Evolutionary conservation across 2,888 invertebrate genomes (phyloP).

Genomic region (Nowickia ferox): DNA sequence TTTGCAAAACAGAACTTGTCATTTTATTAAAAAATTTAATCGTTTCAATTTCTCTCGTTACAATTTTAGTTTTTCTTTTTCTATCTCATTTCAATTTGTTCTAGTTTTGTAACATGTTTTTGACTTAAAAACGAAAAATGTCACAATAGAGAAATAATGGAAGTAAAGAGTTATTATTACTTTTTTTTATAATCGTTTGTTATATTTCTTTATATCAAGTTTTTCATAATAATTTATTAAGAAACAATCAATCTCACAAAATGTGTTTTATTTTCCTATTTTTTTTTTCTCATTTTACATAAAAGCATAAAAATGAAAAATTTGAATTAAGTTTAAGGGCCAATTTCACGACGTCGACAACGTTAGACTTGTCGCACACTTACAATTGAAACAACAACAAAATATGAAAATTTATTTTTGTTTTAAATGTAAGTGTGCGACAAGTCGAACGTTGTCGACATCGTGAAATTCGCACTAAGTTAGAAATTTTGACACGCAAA

Average conservation of each 20-base stretch:
- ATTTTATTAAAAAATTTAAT: constrained; percentile 39
- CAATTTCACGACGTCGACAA: no score
- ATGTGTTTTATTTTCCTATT: neutral
- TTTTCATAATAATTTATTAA: constrained; percentile 55
- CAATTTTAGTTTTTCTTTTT: neutral
- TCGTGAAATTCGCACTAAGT: no score
- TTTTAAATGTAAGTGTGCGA: no score
- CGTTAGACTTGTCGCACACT: no score
- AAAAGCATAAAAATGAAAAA: no score
- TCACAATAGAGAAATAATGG: neutral
- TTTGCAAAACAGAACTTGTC: neutral
- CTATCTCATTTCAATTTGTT: constrained; percentile 39
- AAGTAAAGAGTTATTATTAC: no score
- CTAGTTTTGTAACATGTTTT: constrained; percentile 54
- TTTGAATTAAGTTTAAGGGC: no score
- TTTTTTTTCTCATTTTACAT: no score
- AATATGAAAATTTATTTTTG: no score
- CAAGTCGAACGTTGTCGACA: no score
- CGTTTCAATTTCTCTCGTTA: constrained; percentile 37
- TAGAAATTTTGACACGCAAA: no score
- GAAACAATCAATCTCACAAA: constrained; percentile 43
- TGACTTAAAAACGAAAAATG: constrained; percentile 34
- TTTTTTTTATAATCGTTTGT: constrained; percentile 7
- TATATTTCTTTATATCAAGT: constrained; percentile 7
- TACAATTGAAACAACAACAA: no score